Evolutionary conservation across 2,888 invertebrate species (phyloP).

Genomic region (Lasioglossum vierecki): DNA sequence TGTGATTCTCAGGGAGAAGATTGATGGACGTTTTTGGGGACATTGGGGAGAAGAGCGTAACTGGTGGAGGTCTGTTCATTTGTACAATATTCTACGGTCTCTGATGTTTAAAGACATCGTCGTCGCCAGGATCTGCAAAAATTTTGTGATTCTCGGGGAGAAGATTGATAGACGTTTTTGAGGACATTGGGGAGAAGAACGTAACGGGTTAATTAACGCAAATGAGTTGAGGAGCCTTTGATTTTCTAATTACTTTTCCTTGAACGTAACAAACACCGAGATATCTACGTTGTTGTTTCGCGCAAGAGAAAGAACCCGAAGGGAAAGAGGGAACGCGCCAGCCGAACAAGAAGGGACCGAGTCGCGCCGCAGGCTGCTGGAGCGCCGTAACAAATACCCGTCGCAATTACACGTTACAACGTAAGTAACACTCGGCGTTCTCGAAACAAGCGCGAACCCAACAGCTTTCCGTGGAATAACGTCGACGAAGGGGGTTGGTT

Average conservation of each 20-base stretch:
- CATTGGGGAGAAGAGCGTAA: background rate
- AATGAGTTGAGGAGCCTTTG: too few relatives aligned
- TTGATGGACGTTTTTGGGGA: background rate
- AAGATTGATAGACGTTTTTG: background rate
- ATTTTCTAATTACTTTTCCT: background rate
- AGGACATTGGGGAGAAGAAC: background rate
- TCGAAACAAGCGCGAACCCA: conserved; percentile 1
- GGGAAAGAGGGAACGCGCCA: background rate
- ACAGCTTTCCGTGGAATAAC: conserved; percentile 6
- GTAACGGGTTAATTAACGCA: too few relatives aligned
- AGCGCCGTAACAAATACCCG: background rate
- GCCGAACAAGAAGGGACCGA: background rate
- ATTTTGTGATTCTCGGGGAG: background rate
- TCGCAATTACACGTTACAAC: conserved; percentile 6
- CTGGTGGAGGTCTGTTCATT: too few relatives aligned
- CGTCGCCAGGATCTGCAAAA: background rate
- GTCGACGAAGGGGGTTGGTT: background rate
- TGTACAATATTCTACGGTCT: too few relatives aligned
- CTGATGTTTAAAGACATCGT: too few relatives aligned
- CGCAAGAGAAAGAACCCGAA: background rate
- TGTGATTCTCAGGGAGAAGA: background rate
- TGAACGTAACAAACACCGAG: background rate
- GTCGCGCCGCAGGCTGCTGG: background rate
- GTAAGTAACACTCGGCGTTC: conserved; percentile 9
- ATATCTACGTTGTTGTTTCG: background rate